These are phyloP conservation scores for Sciurus vulgaris DNA, from an alignment of 2,797 vertebrate species.

Conservation along the genomic window DNA sequence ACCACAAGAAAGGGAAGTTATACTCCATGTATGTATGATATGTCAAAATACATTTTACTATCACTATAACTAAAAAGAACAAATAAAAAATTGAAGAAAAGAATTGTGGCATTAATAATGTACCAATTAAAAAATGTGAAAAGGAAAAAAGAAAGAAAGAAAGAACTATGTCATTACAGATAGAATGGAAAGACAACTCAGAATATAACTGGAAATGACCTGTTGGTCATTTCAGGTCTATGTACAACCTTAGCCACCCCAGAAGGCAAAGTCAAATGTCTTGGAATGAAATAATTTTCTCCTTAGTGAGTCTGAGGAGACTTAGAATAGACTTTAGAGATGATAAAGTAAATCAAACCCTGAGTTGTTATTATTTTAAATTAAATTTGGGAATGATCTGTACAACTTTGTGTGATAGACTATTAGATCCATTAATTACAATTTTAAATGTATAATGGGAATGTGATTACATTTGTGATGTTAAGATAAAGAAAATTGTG, in stretches of 20 bases:
- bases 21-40: too few relatives aligned
- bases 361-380: slow-evolving; percentile 21
- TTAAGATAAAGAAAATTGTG: slow-evolving; percentile 51
- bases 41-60: too few relatives aligned
- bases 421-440: not conserved
- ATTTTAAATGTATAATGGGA: slow-evolving; percentile 8
- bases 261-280: not conserved
- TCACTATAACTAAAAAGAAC: too few relatives aligned
- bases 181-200: not conserved
- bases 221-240: not conserved
- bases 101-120: too few relatives aligned
- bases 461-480: slow-evolving; percentile 50
- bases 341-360: not conserved
- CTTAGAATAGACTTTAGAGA: slow-evolving; percentile 4
- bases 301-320: not conserved
- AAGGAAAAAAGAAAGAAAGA: too few relatives aligned
- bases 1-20: too few relatives aligned
- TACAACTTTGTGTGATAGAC: not conserved
- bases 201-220: not conserved
- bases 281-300: slow-evolving; percentile 41
- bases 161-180: not conserved
- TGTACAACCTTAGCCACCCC: not conserved
- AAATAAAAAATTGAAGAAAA: too few relatives aligned
- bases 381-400: not conserved
- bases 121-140: too few relatives aligned